Evolutionary conservation across 2,113 vertebrate genomes (phyloP).

Genomic region (Carassius gibelio): DNA sequence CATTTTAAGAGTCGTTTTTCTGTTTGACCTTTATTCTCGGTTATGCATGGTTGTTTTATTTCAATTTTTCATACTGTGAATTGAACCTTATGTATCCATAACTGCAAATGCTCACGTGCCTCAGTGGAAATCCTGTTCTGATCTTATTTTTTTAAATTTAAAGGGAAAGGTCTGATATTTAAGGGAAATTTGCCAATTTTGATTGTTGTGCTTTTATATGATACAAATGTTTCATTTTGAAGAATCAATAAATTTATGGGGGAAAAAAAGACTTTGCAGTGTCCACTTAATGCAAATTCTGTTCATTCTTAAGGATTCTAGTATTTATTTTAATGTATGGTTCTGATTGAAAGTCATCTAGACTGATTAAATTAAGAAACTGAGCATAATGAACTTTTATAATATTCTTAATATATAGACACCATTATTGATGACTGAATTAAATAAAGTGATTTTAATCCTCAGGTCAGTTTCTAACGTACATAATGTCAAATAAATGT

Average conservation of each 20-base stretch:
- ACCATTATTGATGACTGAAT: background rate
- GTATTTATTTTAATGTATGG: background rate
- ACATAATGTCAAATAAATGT: background rate
- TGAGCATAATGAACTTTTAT: background rate
- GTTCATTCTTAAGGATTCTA: background rate
- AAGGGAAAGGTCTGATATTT: constrained; percentile 35
- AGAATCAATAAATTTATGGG: constrained; percentile 34
- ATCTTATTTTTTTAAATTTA: background rate
- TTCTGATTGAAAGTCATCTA: background rate
- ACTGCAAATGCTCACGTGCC: background rate
- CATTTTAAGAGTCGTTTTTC: background rate
- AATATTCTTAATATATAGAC: too few species aligned
- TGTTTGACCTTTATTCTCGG: background rate
- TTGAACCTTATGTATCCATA: background rate
- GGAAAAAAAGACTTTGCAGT: background rate
- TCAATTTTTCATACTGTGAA: constrained; percentile 25
- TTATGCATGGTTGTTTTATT: background rate
- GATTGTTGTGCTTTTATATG: constrained; percentile 31
- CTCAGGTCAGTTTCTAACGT: background rate
- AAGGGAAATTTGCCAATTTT: constrained; percentile 49
- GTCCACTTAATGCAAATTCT: background rate
- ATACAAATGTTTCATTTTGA: constrained; percentile 24
- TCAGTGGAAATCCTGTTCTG: background rate
- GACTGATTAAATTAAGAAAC: background rate
- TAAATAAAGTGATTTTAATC: background rate